Conservation (phyloP, 2,888 invertebrate species). For the Buathra laborator region DNA sequence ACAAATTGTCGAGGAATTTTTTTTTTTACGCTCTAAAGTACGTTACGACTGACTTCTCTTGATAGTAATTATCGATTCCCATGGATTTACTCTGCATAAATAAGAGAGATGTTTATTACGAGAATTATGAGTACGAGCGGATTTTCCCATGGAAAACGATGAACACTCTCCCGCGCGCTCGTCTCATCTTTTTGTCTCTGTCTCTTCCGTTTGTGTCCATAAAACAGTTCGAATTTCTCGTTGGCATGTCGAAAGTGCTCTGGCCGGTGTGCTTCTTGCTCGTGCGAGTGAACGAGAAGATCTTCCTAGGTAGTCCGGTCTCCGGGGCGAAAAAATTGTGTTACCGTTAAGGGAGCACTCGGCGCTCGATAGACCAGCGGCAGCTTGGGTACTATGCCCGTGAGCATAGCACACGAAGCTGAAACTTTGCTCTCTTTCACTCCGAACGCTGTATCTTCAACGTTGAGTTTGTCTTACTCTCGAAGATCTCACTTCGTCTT, state of each 20-base stretch:
- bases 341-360: constrained; percentile 80
- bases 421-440: constrained; percentile 57
- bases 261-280: constrained; percentile 21
- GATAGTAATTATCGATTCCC: no score
- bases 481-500: constrained; percentile 43
- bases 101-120: no score
- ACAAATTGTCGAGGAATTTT: no score
- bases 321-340: constrained; percentile 54
- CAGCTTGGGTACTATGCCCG: constrained; percentile 1
- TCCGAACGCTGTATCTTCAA: constrained; percentile 34
- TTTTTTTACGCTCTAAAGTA: no score
- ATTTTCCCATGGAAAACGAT: constrained; percentile 27
- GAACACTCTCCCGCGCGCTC: constrained; percentile 19
- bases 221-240: constrained; percentile 70
- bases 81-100: no score
- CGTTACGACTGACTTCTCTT: no score
- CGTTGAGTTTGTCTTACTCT: constrained; percentile 29
- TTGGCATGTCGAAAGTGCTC: constrained; percentile 52
- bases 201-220: constrained; percentile 23
- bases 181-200: constrained; percentile 4
- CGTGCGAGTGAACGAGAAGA: constrained; percentile 7
- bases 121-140: not conserved
- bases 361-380: constrained; percentile 19
- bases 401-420: constrained; percentile 34
- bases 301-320: constrained; percentile 40